These are phyloP conservation scores for Probosciger aterrimus DNA, from an alignment of 2,113 vertebrate genomes.

Conservation along the genomic window DNA sequence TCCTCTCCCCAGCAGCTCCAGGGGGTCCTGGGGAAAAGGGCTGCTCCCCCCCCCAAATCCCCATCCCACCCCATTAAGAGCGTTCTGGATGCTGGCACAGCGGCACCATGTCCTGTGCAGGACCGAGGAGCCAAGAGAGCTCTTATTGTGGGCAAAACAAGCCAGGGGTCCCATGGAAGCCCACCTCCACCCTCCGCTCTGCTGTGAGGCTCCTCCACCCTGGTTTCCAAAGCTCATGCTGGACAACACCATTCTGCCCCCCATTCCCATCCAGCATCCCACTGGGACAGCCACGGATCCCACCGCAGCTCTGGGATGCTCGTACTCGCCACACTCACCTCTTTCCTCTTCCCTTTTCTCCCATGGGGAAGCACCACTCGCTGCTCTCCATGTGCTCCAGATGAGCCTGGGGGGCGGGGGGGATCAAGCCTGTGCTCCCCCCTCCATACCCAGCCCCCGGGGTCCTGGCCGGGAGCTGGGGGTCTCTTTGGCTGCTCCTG, in stretches of 20 bases:
- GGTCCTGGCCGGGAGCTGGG: not conserved
- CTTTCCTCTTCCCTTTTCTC: not conserved
- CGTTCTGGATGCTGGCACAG: not conserved
- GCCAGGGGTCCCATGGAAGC: not conserved
- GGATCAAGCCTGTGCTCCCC: not conserved
- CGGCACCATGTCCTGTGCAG: fast-evolving
- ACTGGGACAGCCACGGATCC: not conserved
- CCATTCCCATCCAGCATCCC: not conserved
- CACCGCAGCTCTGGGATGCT: not conserved
- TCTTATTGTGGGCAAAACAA: fast-evolving
- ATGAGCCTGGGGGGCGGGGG: not conserved
- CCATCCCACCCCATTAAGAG: not conserved
- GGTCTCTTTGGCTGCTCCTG: not conserved
- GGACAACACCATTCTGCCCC: not conserved
- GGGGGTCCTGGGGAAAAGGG: not conserved
- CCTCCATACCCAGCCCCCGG: not conserved
- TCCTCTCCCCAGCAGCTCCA: not conserved
- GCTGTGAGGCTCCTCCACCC: not conserved
- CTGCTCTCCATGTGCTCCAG: not conserved
- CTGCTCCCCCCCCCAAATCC: not conserved
- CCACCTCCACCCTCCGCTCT: not conserved
- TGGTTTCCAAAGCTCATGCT: fast-evolving
- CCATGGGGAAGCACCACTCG: not conserved
- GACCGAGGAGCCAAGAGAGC: not conserved
- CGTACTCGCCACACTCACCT: not conserved